phyloP scores from a whole-genome alignment of 2,113 vertebrate species.

The Megaceryle maxima region DNA sequence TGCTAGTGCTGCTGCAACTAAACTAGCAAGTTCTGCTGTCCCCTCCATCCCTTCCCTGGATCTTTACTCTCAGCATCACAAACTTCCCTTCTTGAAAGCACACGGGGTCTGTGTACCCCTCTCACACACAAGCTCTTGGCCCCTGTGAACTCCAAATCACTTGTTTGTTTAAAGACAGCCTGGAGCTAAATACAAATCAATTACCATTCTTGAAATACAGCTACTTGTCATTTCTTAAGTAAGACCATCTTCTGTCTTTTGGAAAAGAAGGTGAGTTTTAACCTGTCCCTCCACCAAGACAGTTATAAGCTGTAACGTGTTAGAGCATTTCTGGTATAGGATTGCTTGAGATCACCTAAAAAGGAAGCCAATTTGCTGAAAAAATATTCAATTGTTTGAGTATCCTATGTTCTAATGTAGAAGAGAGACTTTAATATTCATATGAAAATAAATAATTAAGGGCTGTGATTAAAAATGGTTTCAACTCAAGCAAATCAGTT shows the following conservation, averaged over 20 bases:
- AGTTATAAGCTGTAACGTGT: not conserved
- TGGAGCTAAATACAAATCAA: not conserved
- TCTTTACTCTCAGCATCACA: not conserved
- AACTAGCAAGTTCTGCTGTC: not conserved
- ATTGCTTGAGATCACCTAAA: not conserved
- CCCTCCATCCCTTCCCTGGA: not conserved
- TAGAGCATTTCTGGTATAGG: not conserved
- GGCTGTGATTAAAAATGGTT: not conserved
- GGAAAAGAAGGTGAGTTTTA: not conserved
- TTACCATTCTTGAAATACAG: not conserved
- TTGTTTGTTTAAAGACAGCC: not conserved
- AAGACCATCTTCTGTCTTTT: not conserved
- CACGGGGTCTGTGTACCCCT: rapidly evolving
- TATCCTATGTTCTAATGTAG: not conserved
- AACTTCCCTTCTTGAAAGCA: not conserved
- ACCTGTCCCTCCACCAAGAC: not conserved
- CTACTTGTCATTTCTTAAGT: not conserved
- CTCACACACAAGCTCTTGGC: not conserved
- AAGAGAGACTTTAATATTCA: not conserved
- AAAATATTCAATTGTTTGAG: not conserved
- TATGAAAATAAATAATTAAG: constrained; percentile 19
- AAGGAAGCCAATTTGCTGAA: not conserved
- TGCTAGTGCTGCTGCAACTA: not conserved
- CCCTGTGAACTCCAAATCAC: not conserved
- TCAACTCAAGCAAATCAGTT: not conserved